These are phyloP conservation scores for Latheticus oryzae DNA, from an alignment of 2,888 invertebrate species.

Conservation along the genomic window DNA sequence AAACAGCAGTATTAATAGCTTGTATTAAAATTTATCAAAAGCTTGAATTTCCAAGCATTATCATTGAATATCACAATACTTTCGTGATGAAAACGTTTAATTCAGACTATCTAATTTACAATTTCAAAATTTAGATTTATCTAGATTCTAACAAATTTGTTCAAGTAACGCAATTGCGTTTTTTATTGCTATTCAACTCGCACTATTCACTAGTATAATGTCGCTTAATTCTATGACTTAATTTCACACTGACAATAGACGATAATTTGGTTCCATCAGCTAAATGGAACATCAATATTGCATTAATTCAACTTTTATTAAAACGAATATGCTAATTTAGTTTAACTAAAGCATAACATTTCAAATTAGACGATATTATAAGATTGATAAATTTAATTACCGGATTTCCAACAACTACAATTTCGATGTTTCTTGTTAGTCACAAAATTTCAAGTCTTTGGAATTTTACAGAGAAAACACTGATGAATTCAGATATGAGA, in stretches of 20 bases:
- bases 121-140: conserved; percentile 4
- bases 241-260: conserved; percentile 30
- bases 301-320: conserved; percentile 31
- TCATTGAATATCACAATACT: no score
- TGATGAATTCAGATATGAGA: no score
- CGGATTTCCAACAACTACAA: no score
- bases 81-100: neutral
- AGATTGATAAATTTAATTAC: no score
- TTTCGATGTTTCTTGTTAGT: no score
- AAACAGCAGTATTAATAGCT: no score
- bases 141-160: conserved; percentile 8
- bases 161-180: conserved; percentile 14
- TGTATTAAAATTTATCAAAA: no score
- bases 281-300: conserved; percentile 33
- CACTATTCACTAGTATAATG: conserved; percentile 21
- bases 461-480: no score
- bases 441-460: no score
- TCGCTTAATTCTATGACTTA: conserved; percentile 28
- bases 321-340: conserved; percentile 29
- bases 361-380: no score
- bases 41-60: no score
- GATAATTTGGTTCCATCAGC: conserved; percentile 27
- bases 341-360: conserved; percentile 13
- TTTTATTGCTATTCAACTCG: conserved; percentile 8
- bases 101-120: conserved; percentile 9